phyloP scores from a whole-genome alignment of 1,140 invertebrate genomes.

The Saccostrea echinata region DNA sequence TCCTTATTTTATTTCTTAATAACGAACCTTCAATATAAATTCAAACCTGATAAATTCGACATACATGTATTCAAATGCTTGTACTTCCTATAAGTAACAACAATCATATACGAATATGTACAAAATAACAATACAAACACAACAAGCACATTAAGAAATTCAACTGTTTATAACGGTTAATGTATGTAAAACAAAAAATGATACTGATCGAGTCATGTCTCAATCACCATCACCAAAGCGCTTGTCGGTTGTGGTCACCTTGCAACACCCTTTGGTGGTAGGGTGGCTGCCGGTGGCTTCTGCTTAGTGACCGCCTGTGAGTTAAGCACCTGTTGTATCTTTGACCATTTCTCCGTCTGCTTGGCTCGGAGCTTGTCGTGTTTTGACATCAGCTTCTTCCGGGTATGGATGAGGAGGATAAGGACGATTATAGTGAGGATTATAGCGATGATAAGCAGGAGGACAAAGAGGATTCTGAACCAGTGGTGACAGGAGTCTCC shows the following conservation, averaged over 20 bases:
- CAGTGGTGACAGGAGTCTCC: not conserved
- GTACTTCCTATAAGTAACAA: not conserved
- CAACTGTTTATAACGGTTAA: not conserved
- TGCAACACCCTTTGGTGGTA: constrained; percentile 35
- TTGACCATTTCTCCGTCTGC: constrained; percentile 46
- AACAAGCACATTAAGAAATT: not conserved
- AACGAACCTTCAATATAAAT: no score
- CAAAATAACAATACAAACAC: not conserved
- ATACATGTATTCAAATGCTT: not conserved
- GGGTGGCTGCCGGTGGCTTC: constrained; percentile 54
- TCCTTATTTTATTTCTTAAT: no score
- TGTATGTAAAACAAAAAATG: not conserved
- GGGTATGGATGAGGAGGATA: constrained; percentile 29
- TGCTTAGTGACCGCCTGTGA: constrained; percentile 27
- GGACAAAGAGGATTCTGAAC: not conserved
- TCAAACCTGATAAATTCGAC: no score
- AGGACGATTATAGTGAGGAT: constrained; percentile 43
- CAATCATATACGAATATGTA: not conserved
- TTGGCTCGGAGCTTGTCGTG: constrained; percentile 49
- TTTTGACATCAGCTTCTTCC: constrained; percentile 37
- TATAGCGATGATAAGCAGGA: constrained; percentile 42
- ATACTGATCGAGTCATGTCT: not conserved
- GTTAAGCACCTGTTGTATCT: constrained; percentile 52
- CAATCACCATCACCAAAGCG: not conserved
- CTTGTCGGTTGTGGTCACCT: not conserved